These are phyloP conservation scores for Megalurothrips usitatus DNA, from an alignment of 2,888 invertebrate genomes.

Conservation along the genomic window DNA sequence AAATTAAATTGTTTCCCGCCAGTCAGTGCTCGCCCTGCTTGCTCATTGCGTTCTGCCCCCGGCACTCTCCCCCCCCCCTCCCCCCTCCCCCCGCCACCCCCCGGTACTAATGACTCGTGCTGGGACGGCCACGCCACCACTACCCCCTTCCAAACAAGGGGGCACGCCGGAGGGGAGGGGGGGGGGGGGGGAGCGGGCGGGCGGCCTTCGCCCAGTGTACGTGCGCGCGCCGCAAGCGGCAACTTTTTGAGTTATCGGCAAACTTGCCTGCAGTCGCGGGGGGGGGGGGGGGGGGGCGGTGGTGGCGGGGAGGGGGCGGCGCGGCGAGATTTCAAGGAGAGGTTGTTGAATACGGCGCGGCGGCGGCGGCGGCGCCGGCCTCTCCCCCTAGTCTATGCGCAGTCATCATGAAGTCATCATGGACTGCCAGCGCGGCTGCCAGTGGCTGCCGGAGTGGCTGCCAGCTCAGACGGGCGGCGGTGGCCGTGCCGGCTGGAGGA, in stretches of 20 bases:
- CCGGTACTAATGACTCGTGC: not conserved
- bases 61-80: not conserved
- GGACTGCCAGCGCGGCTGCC: not conserved
- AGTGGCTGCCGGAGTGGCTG: not conserved
- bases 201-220: not conserved
- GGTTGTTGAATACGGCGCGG: constrained; percentile 6
- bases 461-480: not conserved
- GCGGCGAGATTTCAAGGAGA: not conserved
- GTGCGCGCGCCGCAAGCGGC: not conserved
- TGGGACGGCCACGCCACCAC: too few relatives aligned
- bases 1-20: constrained; percentile 25
- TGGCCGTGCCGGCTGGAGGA: not conserved
- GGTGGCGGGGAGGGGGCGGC: not conserved
- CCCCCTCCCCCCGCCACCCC: not conserved
- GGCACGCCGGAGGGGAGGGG: not conserved
- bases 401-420: constrained; percentile 24
- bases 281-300: not conserved
- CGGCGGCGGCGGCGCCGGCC: not conserved
- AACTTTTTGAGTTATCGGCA: constrained; percentile 26
- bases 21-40: not conserved
- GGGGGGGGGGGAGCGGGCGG: not conserved
- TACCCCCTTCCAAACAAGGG: not conserved
- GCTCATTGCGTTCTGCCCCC: not conserved
- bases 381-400: not conserved
- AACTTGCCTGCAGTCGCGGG: not conserved